Evolutionary conservation across 2,797 vertebrate species (phyloP).

Genomic region (Cirrhinus mrigala): DNA sequence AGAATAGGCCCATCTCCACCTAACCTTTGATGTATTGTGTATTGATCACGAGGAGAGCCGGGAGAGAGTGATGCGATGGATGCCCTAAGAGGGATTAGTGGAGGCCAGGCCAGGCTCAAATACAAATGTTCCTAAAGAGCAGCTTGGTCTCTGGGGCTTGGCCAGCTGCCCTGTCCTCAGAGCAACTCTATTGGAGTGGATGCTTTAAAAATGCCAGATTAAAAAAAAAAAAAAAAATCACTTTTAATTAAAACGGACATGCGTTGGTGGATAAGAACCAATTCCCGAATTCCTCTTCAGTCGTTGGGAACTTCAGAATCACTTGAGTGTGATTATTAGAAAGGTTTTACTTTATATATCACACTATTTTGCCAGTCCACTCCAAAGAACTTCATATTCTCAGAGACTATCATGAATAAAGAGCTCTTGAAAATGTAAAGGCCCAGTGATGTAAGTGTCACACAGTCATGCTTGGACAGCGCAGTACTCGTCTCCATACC

Average conservation of each 20-base stretch:
- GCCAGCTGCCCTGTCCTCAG: conserved; percentile 9
- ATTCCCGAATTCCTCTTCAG: conserved; percentile 13
- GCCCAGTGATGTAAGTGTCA: neutral
- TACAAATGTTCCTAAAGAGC: conserved; percentile 71
- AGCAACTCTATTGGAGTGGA: conserved; percentile 9
- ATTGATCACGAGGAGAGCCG: conserved; percentile 81
- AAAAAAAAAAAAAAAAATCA: neutral
- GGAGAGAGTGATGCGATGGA: conserved; percentile 69
- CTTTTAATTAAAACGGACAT: conserved; percentile 21
- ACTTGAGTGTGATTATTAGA: conserved; percentile 20
- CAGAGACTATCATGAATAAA: neutral
- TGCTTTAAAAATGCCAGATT: conserved; percentile 10
- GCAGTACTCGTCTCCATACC: neutral
- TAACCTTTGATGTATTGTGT: conserved; percentile 86
- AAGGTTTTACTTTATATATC: neutral
- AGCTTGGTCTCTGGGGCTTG: conserved; percentile 51
- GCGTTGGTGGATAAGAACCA: conserved; percentile 6
- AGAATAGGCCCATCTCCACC: conserved; percentile 86
- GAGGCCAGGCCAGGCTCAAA: conserved; percentile 68
- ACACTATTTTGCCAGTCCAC: neutral
- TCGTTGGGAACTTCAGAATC: neutral
- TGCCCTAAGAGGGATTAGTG: conserved; percentile 68
- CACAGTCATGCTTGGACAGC: conserved; percentile 24
- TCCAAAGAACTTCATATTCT: neutral
- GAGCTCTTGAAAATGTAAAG: conserved; percentile 6